Percentiles rank a stretch among this genome's conserved stretches.
These are phyloP conservation scores for Amphimallon solstitiale DNA, from an alignment of 2,888 invertebrate genomes.

Conservation along the genomic window DNA sequence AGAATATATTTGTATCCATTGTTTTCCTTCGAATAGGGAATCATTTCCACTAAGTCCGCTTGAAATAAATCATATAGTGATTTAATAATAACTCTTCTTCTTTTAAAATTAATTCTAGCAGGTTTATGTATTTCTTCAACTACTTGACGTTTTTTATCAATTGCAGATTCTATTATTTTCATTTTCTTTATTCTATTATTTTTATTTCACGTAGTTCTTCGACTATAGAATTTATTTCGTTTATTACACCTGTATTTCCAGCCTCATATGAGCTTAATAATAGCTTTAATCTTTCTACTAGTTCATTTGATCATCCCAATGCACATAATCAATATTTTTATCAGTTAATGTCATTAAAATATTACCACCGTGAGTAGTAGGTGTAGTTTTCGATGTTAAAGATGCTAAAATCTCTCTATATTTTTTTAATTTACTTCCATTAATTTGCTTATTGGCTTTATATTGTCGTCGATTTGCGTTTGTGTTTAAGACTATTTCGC, in stretches of 20 bases:
- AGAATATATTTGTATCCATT: conserved; percentile 53
- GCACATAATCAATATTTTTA: conserved; percentile 36
- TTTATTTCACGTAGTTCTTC: conserved; percentile 9
- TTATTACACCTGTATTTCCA: conserved; percentile 6
- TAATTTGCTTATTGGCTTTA: conserved; percentile 25
- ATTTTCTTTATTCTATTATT: neutral
- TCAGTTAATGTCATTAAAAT: conserved; percentile 26
- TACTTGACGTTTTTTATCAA: neutral
- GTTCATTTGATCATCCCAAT: conserved; percentile 45
- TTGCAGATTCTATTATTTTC: too few relatives aligned
- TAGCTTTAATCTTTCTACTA: conserved; percentile 12
- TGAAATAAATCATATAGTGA: conserved; percentile 59
- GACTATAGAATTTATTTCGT: conserved; percentile 21
- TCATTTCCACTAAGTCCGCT: conserved; percentile 59
- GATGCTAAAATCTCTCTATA: conserved; percentile 38
- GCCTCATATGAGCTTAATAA: conserved; percentile 11
- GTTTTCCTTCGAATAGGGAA: conserved; percentile 51
- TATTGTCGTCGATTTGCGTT: conserved; percentile 37
- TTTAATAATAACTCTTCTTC: conserved; percentile 52
- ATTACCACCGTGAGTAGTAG: neutral
- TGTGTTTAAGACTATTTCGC: conserved; percentile 31
- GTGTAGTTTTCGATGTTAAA: conserved; percentile 1
- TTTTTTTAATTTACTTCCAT: conserved; percentile 35
- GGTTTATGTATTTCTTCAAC: conserved; percentile 45
- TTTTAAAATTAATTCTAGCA: conserved; percentile 53